Conservation (phyloP, 2,797 vertebrate species). For the Phataginus tetradactyla region DNA sequence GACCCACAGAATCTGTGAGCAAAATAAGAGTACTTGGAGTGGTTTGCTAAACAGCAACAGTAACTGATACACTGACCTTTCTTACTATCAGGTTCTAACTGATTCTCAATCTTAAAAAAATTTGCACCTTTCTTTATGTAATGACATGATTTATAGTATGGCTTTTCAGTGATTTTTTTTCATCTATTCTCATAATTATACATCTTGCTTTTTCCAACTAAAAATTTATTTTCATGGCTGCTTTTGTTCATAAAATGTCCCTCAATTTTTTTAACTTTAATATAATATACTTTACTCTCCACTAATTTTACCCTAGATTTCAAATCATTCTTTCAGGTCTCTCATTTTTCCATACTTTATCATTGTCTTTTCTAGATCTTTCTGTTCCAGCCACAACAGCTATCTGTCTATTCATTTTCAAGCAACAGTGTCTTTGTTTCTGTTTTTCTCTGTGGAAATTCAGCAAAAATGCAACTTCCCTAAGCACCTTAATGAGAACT, state of each 20-base stretch:
- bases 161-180: not conserved
- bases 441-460: not conserved
- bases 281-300: not conserved
- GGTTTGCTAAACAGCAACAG: not conserved
- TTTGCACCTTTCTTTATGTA: not conserved
- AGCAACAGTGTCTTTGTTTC: not conserved
- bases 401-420: not conserved
- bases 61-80: not conserved
- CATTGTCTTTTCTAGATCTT: not conserved
- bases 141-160: not conserved
- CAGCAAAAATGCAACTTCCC: not conserved
- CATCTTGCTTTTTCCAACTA: not conserved
- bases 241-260: not conserved
- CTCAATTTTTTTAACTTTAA: not conserved
- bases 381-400: not conserved
- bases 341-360: not conserved
- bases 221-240: not conserved
- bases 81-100: not conserved
- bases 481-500: not conserved
- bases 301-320: not conserved
- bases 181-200: not conserved
- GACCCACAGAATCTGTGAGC: not conserved
- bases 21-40: not conserved
- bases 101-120: not conserved
- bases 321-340: not conserved